These are phyloP conservation scores for Microtus richardsoni DNA, from an alignment of 2,113 vertebrate species.

Conservation along the genomic window DNA sequence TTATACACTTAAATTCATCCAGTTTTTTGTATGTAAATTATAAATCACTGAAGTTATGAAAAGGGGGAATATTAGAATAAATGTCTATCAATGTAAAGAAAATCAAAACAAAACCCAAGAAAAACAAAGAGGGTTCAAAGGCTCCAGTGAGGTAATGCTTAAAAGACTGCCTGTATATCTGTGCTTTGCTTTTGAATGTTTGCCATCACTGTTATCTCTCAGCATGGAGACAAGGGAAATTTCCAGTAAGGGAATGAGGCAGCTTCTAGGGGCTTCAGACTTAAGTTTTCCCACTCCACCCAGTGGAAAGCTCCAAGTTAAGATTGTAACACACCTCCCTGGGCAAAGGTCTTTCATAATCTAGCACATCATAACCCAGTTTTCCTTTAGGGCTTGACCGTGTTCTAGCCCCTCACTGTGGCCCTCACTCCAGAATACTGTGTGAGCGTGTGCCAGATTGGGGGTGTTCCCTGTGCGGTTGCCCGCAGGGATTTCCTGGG, in stretches of 20 bases:
- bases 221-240: neutral
- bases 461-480: neutral
- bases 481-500: neutral
- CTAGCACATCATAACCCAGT: neutral
- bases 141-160: neutral
- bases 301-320: slow-evolving; percentile 32
- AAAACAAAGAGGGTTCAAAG: neutral
- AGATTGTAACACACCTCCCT: neutral
- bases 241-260: neutral
- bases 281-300: slow-evolving; percentile 21
- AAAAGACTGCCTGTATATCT: neutral
- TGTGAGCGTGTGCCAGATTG: neutral
- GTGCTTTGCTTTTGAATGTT: neutral
- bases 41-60: neutral
- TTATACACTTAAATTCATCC: neutral
- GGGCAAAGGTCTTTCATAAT: neutral
- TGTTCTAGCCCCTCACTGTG: neutral
- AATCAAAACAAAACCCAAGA: neutral
- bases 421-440: neutral
- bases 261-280: neutral
- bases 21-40: neutral
- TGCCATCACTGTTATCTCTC: slow-evolving; percentile 20
- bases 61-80: neutral
- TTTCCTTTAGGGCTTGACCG: neutral
- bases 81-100: neutral